These are phyloP conservation scores for Nemoura dubitans DNA, from an alignment of 2,888 invertebrate genomes.

Conservation along the genomic window DNA sequence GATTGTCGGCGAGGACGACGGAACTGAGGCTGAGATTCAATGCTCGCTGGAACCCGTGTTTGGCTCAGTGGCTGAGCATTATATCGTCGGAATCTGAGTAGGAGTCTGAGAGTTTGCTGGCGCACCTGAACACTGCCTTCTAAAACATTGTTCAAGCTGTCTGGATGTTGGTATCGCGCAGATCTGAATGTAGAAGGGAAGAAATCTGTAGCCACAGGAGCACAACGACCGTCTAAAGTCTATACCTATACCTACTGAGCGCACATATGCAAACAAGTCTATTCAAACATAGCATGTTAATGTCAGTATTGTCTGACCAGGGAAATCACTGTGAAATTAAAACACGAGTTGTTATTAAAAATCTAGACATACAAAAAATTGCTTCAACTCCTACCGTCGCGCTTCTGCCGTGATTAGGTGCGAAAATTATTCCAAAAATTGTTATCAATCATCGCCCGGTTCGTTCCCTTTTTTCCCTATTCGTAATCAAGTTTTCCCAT, in stretches of 20 bases:
- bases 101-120: no score
- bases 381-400: not conserved
- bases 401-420: not conserved
- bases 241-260: not conserved
- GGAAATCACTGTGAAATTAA: not conserved
- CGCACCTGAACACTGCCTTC: not conserved
- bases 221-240: not conserved
- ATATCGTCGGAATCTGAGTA: no score
- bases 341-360: not conserved
- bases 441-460: not conserved
- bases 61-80: no score
- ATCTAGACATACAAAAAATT: not conserved
- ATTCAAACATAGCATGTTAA: not conserved
- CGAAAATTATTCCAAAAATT: constrained; percentile 7
- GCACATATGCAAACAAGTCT: not conserved
- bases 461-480: constrained; percentile 4
- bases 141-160: not conserved
- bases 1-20: no score
- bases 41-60: no score
- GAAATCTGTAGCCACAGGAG: not conserved
- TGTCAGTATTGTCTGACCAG: not conserved
- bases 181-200: no score
- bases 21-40: no score
- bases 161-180: not conserved
- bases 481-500: not conserved